Conservation (phyloP, 2,113 vertebrate species). For the Pachyramphus minor region DNA sequence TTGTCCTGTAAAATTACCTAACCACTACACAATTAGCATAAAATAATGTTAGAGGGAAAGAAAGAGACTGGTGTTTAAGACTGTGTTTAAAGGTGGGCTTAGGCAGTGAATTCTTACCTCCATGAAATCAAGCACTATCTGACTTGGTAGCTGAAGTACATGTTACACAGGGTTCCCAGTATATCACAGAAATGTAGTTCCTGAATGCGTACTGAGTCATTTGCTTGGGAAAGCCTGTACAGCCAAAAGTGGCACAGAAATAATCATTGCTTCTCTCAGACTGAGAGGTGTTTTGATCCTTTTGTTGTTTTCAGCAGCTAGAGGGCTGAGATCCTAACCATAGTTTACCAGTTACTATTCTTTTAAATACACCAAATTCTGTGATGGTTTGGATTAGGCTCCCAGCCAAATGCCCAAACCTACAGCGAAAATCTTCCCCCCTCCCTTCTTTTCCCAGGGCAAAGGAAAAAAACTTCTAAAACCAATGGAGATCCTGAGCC, state of each 20-base stretch:
- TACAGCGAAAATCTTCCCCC: too few species aligned
- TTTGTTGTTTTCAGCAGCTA: not conserved
- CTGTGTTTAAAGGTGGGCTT: not conserved
- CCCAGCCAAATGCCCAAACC: too few species aligned
- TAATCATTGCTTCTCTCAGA: not conserved
- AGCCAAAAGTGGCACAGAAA: not conserved
- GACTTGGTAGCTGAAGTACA: not conserved
- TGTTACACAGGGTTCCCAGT: not conserved
- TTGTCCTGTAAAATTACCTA: not conserved
- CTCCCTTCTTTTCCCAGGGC: too few species aligned
- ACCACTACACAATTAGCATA: not conserved
- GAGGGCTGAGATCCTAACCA: not conserved
- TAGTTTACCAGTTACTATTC: not conserved
- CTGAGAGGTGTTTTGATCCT: not conserved
- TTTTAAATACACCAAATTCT: not conserved
- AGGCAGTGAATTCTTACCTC: not conserved
- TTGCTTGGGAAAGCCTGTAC: not conserved
- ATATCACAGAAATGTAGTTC: not conserved
- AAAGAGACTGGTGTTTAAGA: not conserved
- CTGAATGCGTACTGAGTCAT: not conserved
- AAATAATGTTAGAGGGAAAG: not conserved
- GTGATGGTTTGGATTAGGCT: too few species aligned
- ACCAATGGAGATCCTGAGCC: too few species aligned
- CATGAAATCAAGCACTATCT: not conserved
- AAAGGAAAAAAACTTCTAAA: too few species aligned